Conservation (phyloP, 1,140 invertebrate species). For the Cylas formicarius region DNA sequence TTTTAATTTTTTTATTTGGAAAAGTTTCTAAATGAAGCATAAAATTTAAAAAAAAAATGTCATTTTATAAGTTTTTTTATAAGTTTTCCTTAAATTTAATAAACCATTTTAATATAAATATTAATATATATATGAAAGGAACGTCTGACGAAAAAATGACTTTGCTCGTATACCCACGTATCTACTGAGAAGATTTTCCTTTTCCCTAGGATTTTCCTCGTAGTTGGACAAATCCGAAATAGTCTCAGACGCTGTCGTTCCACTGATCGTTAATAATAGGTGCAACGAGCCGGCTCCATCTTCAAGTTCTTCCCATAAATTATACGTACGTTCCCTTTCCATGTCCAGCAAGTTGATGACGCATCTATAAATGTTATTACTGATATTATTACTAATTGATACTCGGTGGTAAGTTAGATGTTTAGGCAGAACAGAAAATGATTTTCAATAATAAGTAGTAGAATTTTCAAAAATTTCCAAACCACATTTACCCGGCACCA, state of each 20-base stretch:
- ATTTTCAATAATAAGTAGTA: too few relatives aligned
- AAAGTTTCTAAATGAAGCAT: slow-evolving; percentile 1
- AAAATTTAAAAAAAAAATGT: slow-evolving; percentile 1
- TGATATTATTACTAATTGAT: too few relatives aligned
- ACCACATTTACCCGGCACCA: too few relatives aligned
- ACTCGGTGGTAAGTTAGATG: too few relatives aligned
- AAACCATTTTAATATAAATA: slow-evolving; percentile 1
- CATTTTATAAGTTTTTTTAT: neutral
- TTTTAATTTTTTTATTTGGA: too few relatives aligned
- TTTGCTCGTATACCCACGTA: slow-evolving; percentile 74
- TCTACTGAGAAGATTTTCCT: slow-evolving; percentile 56
- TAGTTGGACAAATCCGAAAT: slow-evolving; percentile 83
- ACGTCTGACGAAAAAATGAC: neutral
- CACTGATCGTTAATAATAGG: slow-evolving; percentile 88
- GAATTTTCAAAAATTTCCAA: neutral
- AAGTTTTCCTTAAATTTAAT: neutral
- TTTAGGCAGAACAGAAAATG: too few relatives aligned
- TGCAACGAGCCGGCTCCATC: slow-evolving; percentile 83
- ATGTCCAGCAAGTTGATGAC: slow-evolving; percentile 77
- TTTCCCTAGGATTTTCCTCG: slow-evolving; percentile 69
- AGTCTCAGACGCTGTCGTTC: slow-evolving; percentile 84
- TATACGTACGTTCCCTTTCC: slow-evolving; percentile 86
- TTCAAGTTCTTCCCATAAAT: slow-evolving; percentile 80
- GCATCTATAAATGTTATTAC: slow-evolving; percentile 65
- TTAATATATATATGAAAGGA: slow-evolving; percentile 3